Conservation (phyloP, 2,113 vertebrate species). For the Menidia beryllina region DNA sequence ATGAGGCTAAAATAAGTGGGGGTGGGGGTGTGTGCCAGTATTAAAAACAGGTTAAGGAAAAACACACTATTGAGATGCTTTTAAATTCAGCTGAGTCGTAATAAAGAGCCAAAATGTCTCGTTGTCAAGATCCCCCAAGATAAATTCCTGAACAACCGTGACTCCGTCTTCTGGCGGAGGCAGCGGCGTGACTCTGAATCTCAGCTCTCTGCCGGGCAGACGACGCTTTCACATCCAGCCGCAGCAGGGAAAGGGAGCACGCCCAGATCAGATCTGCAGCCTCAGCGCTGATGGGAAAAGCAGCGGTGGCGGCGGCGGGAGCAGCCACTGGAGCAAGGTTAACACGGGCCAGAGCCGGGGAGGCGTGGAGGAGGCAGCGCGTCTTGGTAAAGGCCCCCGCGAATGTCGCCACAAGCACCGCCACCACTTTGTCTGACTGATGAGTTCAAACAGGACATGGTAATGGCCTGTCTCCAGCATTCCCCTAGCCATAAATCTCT, state of each 20-base stretch:
- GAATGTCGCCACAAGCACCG: slow-evolving; percentile 43
- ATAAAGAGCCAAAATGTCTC: slow-evolving; percentile 10
- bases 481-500: slow-evolving; percentile 80
- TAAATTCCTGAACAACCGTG: not conserved
- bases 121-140: not conserved
- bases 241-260: not conserved
- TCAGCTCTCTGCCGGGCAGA: slow-evolving; percentile 3
- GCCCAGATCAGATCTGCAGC: not conserved
- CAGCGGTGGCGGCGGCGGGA: slow-evolving; percentile 26
- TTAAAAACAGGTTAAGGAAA: no score
- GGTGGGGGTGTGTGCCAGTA: no score
- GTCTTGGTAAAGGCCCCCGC: slow-evolving; percentile 29
- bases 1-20: no score
- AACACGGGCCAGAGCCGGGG: slow-evolving; percentile 37
- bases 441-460: slow-evolving; percentile 82
- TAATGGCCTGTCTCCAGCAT: slow-evolving; percentile 83
- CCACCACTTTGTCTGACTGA: slow-evolving; percentile 79
- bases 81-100: not conserved
- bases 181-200: slow-evolving; percentile 17
- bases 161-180: not conserved
- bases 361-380: slow-evolving; percentile 32
- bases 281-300: slow-evolving; percentile 45
- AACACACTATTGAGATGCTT: no score
- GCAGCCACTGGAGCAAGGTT: slow-evolving; percentile 44
- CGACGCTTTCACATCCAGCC: slow-evolving; percentile 3